Evolutionary conservation across 1,140 invertebrate species (phyloP).

Genomic region (Elymnias hypermnestra): DNA sequence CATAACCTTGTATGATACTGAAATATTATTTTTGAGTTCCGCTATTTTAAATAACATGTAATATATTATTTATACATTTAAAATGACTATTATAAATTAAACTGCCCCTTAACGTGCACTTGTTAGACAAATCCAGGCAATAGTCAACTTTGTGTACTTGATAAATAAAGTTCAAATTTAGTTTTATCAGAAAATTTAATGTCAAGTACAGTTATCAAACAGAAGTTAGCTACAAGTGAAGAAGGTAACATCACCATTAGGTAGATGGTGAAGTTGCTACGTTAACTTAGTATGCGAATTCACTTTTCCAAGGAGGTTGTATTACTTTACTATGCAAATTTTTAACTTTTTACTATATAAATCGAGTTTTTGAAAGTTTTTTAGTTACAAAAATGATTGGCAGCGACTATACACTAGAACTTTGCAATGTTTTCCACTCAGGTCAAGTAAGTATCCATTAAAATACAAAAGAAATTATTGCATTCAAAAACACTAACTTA

Average conservation of each 20-base stretch:
- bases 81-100: too few relatives aligned
- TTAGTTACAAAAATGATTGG: conserved; percentile 79
- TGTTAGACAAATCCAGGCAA: background rate
- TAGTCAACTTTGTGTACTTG: conserved; percentile 5
- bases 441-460: conserved; percentile 87
- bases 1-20: too few relatives aligned
- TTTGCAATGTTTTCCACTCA: conserved; percentile 92
- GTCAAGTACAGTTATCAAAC: conserved; percentile 43
- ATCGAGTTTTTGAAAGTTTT: conserved; percentile 18
- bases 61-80: too few relatives aligned
- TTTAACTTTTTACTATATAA: conserved; percentile 19
- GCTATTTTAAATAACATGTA: too few relatives aligned
- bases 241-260: conserved; percentile 48
- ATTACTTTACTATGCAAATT: conserved; percentile 32
- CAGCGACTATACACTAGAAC: conserved; percentile 90
- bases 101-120: conserved; percentile 22
- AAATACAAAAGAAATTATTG: background rate
- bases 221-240: conserved; percentile 44
- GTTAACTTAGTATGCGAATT: conserved; percentile 37
- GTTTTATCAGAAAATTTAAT: conserved; percentile 19
- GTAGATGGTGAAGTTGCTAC: conserved; percentile 40
- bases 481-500: background rate
- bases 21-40: too few relatives aligned
- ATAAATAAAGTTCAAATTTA: conserved; percentile 14
- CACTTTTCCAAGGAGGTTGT: conserved; percentile 25